A percentile compares a stretch with the other conserved stretches of the same genome.
These are phyloP conservation scores for Sebastes hubbsi DNA, from an alignment of 2,797 vertebrate species.

Conservation along the genomic window DNA sequence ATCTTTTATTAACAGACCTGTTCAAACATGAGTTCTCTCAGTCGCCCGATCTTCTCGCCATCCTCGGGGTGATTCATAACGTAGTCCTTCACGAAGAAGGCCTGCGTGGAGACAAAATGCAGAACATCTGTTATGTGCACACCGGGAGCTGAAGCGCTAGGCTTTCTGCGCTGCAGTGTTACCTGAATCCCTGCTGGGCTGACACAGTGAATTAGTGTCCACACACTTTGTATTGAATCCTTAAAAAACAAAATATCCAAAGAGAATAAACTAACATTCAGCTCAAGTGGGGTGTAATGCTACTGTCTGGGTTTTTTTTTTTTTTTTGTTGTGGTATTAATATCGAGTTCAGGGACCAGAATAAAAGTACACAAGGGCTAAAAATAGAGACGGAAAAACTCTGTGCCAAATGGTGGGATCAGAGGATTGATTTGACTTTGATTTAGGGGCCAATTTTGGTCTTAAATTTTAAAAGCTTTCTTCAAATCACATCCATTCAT, in stretches of 20 bases:
- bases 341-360: constrained; percentile 14
- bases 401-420: constrained; percentile 4
- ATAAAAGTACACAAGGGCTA: constrained; percentile 7
- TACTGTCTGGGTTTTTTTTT: constrained; percentile 13
- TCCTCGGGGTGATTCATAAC: constrained; percentile 96
- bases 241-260: constrained; percentile 25
- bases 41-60: constrained; percentile 94
- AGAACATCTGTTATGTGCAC: constrained; percentile 63
- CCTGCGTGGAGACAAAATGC: constrained; percentile 80
- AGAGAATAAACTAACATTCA: not conserved
- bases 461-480: constrained; percentile 15
- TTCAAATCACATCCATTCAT: not conserved
- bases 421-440: constrained; percentile 40
- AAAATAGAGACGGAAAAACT: constrained; percentile 22
- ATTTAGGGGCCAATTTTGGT: constrained; percentile 29
- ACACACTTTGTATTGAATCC: constrained; percentile 6
- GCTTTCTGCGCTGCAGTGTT: constrained; percentile 27
- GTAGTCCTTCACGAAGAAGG: constrained; percentile 98
- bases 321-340: constrained; percentile 32
- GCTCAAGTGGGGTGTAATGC: constrained; percentile 1
- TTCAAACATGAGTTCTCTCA: constrained; percentile 97
- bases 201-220: constrained; percentile 54
- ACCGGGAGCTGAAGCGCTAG: constrained; percentile 26
- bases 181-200: constrained; percentile 56
- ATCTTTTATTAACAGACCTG: constrained; percentile 86